Evolutionary conservation across 2,797 vertebrate species (phyloP).

Genomic region (Alcedo quadribrachys): DNA sequence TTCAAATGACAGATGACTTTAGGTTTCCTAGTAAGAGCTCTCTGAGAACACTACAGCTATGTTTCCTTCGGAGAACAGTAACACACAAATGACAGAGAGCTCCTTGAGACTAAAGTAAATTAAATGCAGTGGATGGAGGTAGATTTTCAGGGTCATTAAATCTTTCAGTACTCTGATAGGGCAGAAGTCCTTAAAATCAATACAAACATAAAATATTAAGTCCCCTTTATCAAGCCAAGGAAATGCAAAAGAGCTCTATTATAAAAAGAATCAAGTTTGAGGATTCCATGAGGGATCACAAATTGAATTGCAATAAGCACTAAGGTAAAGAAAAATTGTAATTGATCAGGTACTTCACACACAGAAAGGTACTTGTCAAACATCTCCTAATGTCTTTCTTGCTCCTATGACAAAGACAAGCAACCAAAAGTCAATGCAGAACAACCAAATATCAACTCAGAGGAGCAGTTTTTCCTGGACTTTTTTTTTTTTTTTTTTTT

Average conservation of each 20-base stretch:
- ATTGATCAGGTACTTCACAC: background rate
- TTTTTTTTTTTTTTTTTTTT: background rate
- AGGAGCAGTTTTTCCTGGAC: background rate
- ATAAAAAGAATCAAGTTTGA: background rate
- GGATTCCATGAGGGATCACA: accelerated
- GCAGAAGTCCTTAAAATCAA: background rate
- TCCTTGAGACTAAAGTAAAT: background rate
- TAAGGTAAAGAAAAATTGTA: background rate
- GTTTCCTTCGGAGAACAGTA: background rate
- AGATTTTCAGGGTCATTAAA: background rate
- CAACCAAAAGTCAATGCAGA: background rate
- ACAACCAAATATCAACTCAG: background rate
- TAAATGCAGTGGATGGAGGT: background rate
- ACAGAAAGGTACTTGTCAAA: background rate
- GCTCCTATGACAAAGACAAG: background rate
- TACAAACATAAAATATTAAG: background rate
- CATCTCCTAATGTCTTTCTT: background rate
- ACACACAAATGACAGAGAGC: background rate
- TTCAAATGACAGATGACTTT: background rate
- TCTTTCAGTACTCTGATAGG: background rate
- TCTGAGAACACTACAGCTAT: background rate
- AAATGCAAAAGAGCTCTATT: background rate
- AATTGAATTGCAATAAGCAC: background rate
- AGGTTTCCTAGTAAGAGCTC: background rate
- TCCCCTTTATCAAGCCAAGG: background rate